phyloP scores from a whole-genome alignment of 2,113 vertebrate species.

The Bostrychus sinensis region DNA sequence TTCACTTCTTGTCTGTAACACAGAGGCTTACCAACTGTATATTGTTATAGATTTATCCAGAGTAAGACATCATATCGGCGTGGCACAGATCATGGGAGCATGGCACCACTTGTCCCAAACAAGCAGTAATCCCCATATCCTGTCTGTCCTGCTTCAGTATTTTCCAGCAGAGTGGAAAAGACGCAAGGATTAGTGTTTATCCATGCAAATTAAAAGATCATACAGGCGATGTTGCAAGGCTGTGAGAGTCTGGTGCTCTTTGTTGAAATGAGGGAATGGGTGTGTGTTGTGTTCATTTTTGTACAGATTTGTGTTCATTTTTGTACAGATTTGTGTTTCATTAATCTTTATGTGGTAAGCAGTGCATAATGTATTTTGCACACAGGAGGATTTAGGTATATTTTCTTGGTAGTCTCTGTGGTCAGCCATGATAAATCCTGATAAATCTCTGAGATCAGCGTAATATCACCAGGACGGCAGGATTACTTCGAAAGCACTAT shows the following conservation, averaged over 20 bases:
- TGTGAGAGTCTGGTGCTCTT: slow-evolving; percentile 43
- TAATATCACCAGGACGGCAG: slow-evolving; percentile 1
- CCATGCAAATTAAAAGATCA: slow-evolving; percentile 73
- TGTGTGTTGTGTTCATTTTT: slow-evolving; percentile 14
- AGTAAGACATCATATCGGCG: neutral
- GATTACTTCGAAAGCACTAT: slow-evolving; percentile 31
- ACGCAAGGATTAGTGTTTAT: slow-evolving; percentile 69
- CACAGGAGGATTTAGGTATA: neutral
- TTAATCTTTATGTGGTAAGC: neutral
- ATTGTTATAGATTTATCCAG: neutral
- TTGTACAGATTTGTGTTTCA: neutral
- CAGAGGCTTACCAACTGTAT: neutral
- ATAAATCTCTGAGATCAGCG: slow-evolving; percentile 32
- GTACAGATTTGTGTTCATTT: neutral
- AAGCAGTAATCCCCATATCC: slow-evolving; percentile 44
- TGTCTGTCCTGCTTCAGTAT: slow-evolving; percentile 35
- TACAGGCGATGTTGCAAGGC: slow-evolving; percentile 44
- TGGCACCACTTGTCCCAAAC: slow-evolving; percentile 26
- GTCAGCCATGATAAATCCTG: slow-evolving; percentile 1
- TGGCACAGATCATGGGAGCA: slow-evolving; percentile 12
- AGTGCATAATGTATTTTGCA: neutral
- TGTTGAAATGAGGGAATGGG: slow-evolving; percentile 36
- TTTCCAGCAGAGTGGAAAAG: slow-evolving; percentile 55
- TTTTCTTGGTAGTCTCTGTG: neutral
- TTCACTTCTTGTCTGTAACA: too few species aligned